Evolutionary conservation across 1,140 invertebrate species (phyloP).

Genomic region (Phenacoccus solenopsis): DNA sequence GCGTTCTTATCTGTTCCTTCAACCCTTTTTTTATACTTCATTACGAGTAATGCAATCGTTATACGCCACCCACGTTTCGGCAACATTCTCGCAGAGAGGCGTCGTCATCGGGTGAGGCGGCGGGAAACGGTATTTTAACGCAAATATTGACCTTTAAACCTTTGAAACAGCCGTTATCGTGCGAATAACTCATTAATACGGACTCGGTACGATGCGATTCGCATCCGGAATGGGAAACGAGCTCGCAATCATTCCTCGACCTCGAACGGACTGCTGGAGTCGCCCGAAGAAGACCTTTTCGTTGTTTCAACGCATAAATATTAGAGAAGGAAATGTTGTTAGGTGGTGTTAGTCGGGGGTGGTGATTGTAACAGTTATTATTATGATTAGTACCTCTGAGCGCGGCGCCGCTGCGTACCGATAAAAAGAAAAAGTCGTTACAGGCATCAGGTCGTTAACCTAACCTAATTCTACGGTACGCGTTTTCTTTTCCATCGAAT

Average conservation of each 20-base stretch:
- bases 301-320: neutral
- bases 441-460: neutral
- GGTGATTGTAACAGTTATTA: neutral
- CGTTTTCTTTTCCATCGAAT: neutral
- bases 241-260: neutral
- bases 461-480: neutral
- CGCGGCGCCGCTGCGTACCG: neutral
- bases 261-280: neutral
- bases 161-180: neutral
- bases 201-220: neutral
- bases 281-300: neutral
- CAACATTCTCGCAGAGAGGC: neutral
- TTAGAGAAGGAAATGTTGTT: neutral
- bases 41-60: neutral
- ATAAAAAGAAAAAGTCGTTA: neutral
- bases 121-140: neutral
- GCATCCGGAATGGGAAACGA: neutral
- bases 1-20: neutral
- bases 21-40: neutral
- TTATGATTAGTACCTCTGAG: neutral
- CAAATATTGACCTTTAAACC: conserved; percentile 2
- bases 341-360: neutral
- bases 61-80: neutral
- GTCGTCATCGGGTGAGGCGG: neutral
- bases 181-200: neutral